Evolutionary conservation across 2,888 invertebrate genomes (phyloP).

Genomic region (Apamea sordens): DNA sequence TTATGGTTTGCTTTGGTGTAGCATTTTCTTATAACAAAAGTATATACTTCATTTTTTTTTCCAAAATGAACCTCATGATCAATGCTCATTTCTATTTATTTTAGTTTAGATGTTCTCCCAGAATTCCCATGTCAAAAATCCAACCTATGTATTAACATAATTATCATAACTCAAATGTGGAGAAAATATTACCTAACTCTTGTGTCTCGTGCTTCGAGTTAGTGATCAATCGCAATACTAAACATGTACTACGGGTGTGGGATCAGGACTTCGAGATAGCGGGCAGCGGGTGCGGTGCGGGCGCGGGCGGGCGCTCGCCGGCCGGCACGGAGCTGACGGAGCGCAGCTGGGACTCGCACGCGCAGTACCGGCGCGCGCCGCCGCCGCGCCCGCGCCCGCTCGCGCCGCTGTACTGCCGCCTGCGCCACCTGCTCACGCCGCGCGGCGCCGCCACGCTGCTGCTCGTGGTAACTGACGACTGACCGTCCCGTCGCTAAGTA

Average conservation of each 20-base stretch:
- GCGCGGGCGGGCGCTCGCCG: slow-evolving; percentile 85
- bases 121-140: not conserved
- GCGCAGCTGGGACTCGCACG: slow-evolving; percentile 90
- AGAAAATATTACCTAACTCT: not conserved
- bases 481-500: not conserved
- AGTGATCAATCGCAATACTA: slow-evolving; percentile 44
- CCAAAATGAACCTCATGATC: not conserved
- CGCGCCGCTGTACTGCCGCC: slow-evolving; percentile 87
- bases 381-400: slow-evolving; percentile 81
- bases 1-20: not conserved
- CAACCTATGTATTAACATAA: not conserved
- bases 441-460: slow-evolving; percentile 72
- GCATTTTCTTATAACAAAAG: not conserved
- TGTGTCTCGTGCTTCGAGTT: not conserved
- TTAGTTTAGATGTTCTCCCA: not conserved
- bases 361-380: slow-evolving; percentile 86
- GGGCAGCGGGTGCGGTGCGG: slow-evolving; percentile 87
- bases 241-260: slow-evolving; percentile 57
- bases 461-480: slow-evolving; percentile 65
- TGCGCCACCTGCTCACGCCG: slow-evolving; percentile 75
- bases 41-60: not conserved
- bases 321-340: slow-evolving; percentile 87
- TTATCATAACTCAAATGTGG: not conserved
- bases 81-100: not conserved
- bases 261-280: slow-evolving; percentile 89